phyloP scores from a whole-genome alignment of 2,797 vertebrate genomes.

The Mus minutoides region DNA sequence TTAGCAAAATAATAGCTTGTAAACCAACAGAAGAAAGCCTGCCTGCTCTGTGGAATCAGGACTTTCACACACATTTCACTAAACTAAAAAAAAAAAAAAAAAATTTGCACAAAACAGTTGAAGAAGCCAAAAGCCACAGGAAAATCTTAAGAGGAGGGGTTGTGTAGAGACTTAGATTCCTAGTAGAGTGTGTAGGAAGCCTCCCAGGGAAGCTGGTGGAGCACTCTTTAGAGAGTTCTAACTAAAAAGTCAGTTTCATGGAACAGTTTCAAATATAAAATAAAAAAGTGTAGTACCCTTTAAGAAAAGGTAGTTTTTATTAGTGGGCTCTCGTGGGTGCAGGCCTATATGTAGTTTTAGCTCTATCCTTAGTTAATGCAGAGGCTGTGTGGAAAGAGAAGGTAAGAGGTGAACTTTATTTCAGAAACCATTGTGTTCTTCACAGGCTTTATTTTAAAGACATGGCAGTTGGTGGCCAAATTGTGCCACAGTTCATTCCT shows the following conservation, averaged over 20 bases:
- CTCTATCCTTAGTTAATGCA: neutral
- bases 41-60: neutral
- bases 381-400: neutral
- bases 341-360: neutral
- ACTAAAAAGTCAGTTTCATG: conserved; percentile 32
- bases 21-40: neutral
- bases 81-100: neutral
- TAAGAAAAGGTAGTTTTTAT: conserved; percentile 23
- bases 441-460: conserved; percentile 66
- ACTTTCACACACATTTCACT: neutral
- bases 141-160: neutral
- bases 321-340: neutral
- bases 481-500: conserved; percentile 76
- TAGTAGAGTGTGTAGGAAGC: conserved; percentile 41
- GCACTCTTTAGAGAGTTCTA: conserved; percentile 52
- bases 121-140: neutral
- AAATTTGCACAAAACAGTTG: neutral
- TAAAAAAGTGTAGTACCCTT: neutral
- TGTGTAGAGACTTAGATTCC: conserved; percentile 33
- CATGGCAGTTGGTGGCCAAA: conserved; percentile 69
- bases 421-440: conserved; percentile 47
- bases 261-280: neutral
- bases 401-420: conserved; percentile 27
- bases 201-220: neutral
- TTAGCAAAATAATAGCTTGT: neutral